Evolutionary conservation across 2,113 vertebrate genomes (phyloP).

Genomic region (Tragelaphus buxtoni): DNA sequence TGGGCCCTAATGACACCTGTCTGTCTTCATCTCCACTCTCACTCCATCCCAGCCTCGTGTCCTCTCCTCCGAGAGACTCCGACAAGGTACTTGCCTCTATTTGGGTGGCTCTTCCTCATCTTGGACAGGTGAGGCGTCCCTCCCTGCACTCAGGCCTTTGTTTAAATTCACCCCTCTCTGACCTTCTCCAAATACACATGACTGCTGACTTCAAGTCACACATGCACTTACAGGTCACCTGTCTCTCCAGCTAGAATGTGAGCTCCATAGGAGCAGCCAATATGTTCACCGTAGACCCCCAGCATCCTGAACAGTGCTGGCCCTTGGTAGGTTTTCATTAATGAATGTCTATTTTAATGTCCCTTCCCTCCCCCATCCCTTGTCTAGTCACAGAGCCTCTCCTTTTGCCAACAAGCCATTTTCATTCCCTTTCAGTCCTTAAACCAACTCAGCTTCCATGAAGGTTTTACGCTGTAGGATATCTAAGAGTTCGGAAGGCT

Average conservation of each 20-base stretch:
- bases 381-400: neutral
- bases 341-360: neutral
- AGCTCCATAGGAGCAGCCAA: neutral
- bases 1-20: neutral
- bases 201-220: neutral
- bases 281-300: neutral
- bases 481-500: neutral
- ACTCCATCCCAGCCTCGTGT: accelerated
- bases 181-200: neutral
- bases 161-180: neutral
- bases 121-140: neutral
- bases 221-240: neutral
- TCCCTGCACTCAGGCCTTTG: neutral
- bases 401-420: neutral
- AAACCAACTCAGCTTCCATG: neutral
- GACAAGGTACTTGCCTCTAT: neutral
- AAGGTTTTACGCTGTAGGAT: neutral
- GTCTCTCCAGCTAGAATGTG: neutral
- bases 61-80: neutral
- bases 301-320: neutral
- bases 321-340: neutral
- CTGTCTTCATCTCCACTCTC: neutral
- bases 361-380: neutral
- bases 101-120: neutral
- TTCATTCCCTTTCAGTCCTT: neutral